phyloP scores from a whole-genome alignment of 2,113 vertebrate genomes.

The Thamnophis sirtalis region DNA sequence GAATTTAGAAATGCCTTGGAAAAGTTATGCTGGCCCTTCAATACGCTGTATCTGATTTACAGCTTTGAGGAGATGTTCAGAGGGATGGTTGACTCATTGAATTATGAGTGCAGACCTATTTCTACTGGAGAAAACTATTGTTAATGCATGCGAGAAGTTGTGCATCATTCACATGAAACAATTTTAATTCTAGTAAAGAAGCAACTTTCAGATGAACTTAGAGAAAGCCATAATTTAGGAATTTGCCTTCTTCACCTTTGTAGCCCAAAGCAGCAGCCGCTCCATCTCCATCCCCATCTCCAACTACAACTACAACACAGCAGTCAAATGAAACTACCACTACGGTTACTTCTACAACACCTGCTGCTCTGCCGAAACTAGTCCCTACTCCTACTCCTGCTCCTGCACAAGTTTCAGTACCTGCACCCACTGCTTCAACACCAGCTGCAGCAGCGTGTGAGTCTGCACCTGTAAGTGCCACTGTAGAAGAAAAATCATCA shows the following conservation, averaged over 20 bases:
- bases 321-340: conserved; percentile 53
- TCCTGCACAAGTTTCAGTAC: conserved; percentile 41
- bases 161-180: not conserved
- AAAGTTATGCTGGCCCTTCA: not conserved
- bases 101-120: not conserved
- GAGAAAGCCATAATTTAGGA: not conserved
- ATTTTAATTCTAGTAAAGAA: not conserved
- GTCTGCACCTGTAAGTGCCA: conserved; percentile 56
- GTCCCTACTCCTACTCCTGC: conserved; percentile 48
- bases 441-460: conserved; percentile 64
- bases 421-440: conserved; percentile 58
- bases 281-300: conserved; percentile 57
- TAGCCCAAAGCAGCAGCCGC: conserved; percentile 80
- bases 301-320: conserved; percentile 63
- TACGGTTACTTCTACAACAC: conserved; percentile 47
- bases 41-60: not conserved
- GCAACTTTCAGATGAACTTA: not conserved
- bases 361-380: conserved; percentile 52
- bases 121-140: not conserved
- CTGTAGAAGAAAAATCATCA: conserved; percentile 71
- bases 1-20: not conserved
- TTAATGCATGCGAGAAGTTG: not conserved
- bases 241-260: conserved; percentile 20
- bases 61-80: not conserved
- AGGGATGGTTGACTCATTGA: not conserved